Base-by-base conservation (phyloP, 2,888 invertebrate genomes). In the Napeogenes inachia region DNA sequence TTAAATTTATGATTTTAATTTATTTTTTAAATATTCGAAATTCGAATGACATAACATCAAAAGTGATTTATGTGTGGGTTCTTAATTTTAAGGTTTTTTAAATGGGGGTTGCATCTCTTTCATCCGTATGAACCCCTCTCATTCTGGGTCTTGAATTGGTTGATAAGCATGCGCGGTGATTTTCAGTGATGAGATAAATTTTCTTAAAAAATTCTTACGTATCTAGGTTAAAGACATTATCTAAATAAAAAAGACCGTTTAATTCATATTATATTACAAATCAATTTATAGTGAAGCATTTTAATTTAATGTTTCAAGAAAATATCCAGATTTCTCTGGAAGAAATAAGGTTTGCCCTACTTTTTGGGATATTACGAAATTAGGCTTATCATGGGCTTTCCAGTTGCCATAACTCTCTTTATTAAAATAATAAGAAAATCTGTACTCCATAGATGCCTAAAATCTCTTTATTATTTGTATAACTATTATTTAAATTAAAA, bases 91-190 rank as follows among this genome's bases (percentile, higher is more conserved):
- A 73, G 71, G 73, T 74, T 73, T 70, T 59, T 66, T 68, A 67
- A 76, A 72, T 77, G 73, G 63, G 67, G 64, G 35, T 63, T 55
- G 8, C 60, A 6, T 59, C 5, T 50, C 66, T 45, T 81, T 85
- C 75, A 69, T 70, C 53, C 82, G 61, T 70, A 60, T 69, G 61
- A 70, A 62, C 54, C 71, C 69, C 68, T 85, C 82, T 71, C 78
- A 61, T 64, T 84, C 78, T 70, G 62, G 71, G 69, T 69, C 77
- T 73, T 85, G 82, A 88, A 89, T 87, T 88, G 85, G 79, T 75
- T 72, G 71, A 76, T 75, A 81, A 73, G 76, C 87, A 87, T 88
- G 89, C 89, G 89, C 88, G 60, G 63, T 80, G 62, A 60, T 68
- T 62, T 68, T 73, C 59, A 57, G 50, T 56, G 58, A 61, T 63